These are phyloP conservation scores for Argya squamiceps DNA, from an alignment of 2,797 vertebrate species.

Conservation along the genomic window DNA sequence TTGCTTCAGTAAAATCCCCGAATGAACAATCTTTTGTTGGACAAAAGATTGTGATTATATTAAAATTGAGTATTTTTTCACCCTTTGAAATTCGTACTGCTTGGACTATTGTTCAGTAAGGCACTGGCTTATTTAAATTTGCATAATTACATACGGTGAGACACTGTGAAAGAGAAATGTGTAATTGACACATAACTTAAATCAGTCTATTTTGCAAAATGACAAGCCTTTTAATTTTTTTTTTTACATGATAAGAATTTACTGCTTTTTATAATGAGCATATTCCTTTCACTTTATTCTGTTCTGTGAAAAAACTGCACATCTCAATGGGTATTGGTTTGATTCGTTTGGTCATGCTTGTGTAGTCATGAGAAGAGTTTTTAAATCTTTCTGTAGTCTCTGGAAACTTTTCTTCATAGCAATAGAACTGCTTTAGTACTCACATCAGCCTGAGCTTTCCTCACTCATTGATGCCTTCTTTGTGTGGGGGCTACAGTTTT, in stretches of 20 bases:
- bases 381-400: not conserved
- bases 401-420: not conserved
- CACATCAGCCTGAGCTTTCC: not conserved
- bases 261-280: not conserved
- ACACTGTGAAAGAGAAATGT: conserved; percentile 15
- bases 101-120: conserved; percentile 40
- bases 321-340: not conserved
- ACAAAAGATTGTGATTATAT: conserved; percentile 41
- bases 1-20: conserved; percentile 42
- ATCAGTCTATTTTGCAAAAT: conserved; percentile 22
- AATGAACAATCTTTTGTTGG: conserved; percentile 46
- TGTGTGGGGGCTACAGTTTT: not conserved
- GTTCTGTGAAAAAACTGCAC: not conserved
- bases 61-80: conserved; percentile 50
- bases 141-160: conserved; percentile 21
- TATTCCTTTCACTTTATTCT: not conserved
- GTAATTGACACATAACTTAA: conserved; percentile 38
- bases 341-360: not conserved
- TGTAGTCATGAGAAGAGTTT: not conserved
- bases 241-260: not conserved
- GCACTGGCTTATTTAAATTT: conserved; percentile 43
- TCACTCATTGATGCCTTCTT: not conserved
- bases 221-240: not conserved
- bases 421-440: not conserved
- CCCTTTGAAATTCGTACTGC: conserved; percentile 21